Evolutionary conservation across 2,888 invertebrate genomes (phyloP), one percentile per base, ranked within the genome.

Genomic region (Ectemnius continuus): DNA sequence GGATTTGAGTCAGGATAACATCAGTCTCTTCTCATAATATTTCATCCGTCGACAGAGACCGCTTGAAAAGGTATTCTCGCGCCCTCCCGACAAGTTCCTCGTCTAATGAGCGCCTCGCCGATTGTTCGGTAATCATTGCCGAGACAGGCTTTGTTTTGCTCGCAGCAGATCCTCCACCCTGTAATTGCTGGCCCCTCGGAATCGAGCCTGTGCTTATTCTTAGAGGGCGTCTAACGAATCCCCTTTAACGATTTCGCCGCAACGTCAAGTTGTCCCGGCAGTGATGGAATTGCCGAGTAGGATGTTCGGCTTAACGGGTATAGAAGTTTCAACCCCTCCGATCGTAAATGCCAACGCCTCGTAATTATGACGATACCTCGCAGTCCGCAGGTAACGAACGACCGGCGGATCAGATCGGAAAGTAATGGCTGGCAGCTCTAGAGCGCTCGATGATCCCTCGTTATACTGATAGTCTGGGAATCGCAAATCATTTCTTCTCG

Each of bases 281-380:
- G 67, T 60, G 61, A 64, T 28, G 20, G 45, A 61, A 28, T 26
- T 57, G 63, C 11, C 8, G 63, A 67, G 47, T 57, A 69, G 66
- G 68, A 78, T 70, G 74, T 64, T 58, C 47, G 18, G 61, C 64
- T 75, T 73, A 74, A 77, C 79, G 62, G 74, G 68, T 74, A 70
- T 62, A 58, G 63, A 70, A 59, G 67, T 70, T 63, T 82, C 78
- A 64, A 36, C 74, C 69, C 64, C 60, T 58, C 52, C 48, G 87
- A 81, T 88, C 89, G 88, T 89, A 89, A 88, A 89, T 85, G 88
- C 86, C 88, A 88, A 89, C 88, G 86, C 88, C 86, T 87, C 86
- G 86, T 89, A 88, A 89, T 89, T 89, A 89, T 89, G 89, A 89
- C 86, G 88, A 89, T 85, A 82, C 71, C 76, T 79, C 78, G 71